phyloP scores from a whole-genome alignment of 2,888 invertebrate genomes.

The Shargacucullia verbasci region DNA sequence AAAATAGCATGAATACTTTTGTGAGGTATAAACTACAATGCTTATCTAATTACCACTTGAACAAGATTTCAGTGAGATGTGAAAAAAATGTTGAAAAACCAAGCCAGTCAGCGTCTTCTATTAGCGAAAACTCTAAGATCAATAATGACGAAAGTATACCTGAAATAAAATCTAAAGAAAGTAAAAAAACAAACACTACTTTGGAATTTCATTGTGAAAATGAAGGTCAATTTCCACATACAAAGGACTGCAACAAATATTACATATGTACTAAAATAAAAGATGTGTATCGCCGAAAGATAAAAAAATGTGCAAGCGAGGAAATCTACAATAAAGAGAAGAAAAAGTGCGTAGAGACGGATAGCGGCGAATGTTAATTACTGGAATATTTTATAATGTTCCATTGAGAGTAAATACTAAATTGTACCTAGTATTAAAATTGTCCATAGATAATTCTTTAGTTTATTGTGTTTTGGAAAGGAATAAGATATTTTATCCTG shows the following conservation, averaged over 20 bases:
- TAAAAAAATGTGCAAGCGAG: constrained; percentile 79
- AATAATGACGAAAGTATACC: constrained; percentile 56
- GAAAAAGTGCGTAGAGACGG: constrained; percentile 74
- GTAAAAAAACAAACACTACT: constrained; percentile 19
- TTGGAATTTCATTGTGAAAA: constrained; percentile 56
- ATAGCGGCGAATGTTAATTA: constrained; percentile 71
- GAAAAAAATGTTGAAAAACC: constrained; percentile 48
- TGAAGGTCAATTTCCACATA: constrained; percentile 62
- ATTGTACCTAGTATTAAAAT: no score
- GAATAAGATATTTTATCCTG: no score
- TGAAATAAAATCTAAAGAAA: constrained; percentile 32
- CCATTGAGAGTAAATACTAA: no score
- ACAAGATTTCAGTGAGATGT: constrained; percentile 73
- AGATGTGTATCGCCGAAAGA: constrained; percentile 67
- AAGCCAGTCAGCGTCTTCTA: constrained; percentile 30
- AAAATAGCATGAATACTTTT: constrained; percentile 62
- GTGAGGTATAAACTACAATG: constrained; percentile 79
- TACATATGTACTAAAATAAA: constrained; percentile 78
- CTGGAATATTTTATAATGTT: neutral
- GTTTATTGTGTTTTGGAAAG: no score
- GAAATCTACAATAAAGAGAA: constrained; percentile 79
- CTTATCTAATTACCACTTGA: constrained; percentile 72
- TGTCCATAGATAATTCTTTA: no score
- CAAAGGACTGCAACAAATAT: constrained; percentile 80
- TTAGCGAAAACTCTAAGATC: constrained; percentile 51